These are phyloP conservation scores for Lasioglossum calceatum DNA, from an alignment of 2,888 invertebrate species.

Conservation along the genomic window DNA sequence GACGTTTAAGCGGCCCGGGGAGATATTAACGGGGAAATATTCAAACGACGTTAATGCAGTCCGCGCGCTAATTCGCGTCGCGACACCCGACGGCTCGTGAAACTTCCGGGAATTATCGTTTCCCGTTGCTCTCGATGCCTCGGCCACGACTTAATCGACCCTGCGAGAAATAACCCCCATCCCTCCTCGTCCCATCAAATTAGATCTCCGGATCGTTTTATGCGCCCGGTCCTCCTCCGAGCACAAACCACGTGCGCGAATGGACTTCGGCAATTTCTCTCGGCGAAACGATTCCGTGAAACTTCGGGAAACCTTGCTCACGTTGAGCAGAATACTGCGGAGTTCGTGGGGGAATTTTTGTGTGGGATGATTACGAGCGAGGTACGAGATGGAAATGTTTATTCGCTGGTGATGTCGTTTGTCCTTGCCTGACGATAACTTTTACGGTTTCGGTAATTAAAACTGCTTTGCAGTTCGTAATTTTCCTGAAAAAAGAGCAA, in stretches of 20 bases:
- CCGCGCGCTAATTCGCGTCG: background rate
- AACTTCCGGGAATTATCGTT: background rate
- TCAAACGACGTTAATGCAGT: conserved; percentile 13
- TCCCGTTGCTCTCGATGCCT: background rate
- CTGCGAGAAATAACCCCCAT: background rate
- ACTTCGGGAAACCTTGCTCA: background rate
- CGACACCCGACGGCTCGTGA: background rate
- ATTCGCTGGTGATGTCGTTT: no score
- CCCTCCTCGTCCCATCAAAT: background rate
- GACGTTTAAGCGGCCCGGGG: background rate
- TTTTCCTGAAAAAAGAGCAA: no score
- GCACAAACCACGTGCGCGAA: background rate
- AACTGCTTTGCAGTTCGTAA: no score
- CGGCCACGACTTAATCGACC: background rate
- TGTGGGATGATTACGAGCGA: no score
- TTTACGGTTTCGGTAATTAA: no score
- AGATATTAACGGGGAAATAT: conserved; percentile 13
- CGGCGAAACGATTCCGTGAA: background rate
- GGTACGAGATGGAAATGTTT: no score
- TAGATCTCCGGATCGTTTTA: background rate
- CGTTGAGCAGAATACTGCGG: no score
- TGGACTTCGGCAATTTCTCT: background rate
- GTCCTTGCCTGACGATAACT: no score
- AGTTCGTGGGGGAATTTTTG: no score
- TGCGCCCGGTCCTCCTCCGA: background rate